Conservation (phyloP, 2,888 invertebrate genomes). For the Neoscelio sp. region DNA sequence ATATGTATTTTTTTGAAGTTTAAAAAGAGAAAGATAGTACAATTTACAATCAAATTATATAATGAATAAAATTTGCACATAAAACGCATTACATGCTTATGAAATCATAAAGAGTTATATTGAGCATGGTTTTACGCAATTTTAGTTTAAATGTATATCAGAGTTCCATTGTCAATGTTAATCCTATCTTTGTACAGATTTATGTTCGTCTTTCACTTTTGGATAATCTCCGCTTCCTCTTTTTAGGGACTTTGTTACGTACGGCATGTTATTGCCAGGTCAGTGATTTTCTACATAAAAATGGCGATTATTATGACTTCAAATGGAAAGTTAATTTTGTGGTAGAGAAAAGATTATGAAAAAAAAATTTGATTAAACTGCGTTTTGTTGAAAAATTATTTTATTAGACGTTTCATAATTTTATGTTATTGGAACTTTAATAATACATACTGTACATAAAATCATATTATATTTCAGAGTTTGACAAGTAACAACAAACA, state of each 20-base stretch:
- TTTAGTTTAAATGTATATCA: slow-evolving; percentile 25
- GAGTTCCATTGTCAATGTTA: slow-evolving; percentile 34
- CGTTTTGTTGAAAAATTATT: too few relatives aligned
- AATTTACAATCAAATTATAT: too few relatives aligned
- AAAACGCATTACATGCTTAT: slow-evolving; percentile 7
- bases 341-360: too few relatives aligned
- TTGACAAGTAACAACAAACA: too few relatives aligned
- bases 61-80: slow-evolving; percentile 32
- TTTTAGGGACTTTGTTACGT: slow-evolving; percentile 34
- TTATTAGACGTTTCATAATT: too few relatives aligned
- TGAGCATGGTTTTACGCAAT: slow-evolving; percentile 21
- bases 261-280: slow-evolving; percentile 16
- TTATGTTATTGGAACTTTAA: too few relatives aligned
- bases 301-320: slow-evolving; percentile 1
- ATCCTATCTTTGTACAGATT: slow-evolving; percentile 43
- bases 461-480: too few relatives aligned
- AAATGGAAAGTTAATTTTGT: slow-evolving; percentile 6
- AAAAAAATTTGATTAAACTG: too few relatives aligned
- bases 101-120: slow-evolving; percentile 32
- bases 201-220: slow-evolving; percentile 47
- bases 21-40: too few relatives aligned
- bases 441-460: too few relatives aligned
- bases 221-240: slow-evolving; percentile 31
- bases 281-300: slow-evolving; percentile 26
- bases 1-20: too few relatives aligned